phyloP scores from a whole-genome alignment of 2,797 vertebrate genomes.

The Xiphorhynchus erythropygius region DNA sequence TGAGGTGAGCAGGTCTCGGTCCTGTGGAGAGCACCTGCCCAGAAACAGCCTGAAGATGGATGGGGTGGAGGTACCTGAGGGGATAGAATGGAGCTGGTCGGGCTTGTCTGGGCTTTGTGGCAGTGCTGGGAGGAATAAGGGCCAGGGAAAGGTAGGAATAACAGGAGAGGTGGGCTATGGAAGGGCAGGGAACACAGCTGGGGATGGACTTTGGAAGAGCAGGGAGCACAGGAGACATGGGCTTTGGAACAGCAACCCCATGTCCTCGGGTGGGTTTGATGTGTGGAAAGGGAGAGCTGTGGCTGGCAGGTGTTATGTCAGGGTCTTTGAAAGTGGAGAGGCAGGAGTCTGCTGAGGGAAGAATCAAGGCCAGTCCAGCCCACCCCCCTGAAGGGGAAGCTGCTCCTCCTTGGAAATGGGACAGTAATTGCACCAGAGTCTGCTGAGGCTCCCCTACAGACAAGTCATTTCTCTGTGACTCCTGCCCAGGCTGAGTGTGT shows the following conservation, averaged over 20 bases:
- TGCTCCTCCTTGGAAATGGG: fast-evolving
- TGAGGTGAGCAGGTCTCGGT: too few relatives aligned
- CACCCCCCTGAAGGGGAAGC: neutral
- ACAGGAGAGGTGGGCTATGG: too few relatives aligned
- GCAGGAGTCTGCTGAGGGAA: neutral
- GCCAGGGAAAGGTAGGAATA: neutral
- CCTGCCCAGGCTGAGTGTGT: neutral
- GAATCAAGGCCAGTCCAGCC: neutral
- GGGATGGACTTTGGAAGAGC: too few relatives aligned
- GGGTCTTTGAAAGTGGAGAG: neutral
- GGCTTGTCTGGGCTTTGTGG: neutral
- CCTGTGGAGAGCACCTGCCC: neutral
- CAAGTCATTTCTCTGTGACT: neutral
- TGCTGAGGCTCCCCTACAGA: neutral
- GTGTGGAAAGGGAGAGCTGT: neutral
- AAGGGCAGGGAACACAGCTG: too few relatives aligned
- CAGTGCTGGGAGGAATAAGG: neutral
- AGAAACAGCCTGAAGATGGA: neutral
- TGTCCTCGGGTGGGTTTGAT: fast-evolving
- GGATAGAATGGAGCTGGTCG: fast-evolving
- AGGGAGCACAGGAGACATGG: neutral
- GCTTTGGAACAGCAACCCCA: neutral
- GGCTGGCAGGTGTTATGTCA: neutral
- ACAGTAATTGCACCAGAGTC: fast-evolving
- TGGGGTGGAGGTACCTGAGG: fast-evolving